A percentile compares a stretch with the other conserved stretches of the same genome.
Conservation (phyloP, 2,113 vertebrate genomes). For the Crotophaga sulcirostris region DNA sequence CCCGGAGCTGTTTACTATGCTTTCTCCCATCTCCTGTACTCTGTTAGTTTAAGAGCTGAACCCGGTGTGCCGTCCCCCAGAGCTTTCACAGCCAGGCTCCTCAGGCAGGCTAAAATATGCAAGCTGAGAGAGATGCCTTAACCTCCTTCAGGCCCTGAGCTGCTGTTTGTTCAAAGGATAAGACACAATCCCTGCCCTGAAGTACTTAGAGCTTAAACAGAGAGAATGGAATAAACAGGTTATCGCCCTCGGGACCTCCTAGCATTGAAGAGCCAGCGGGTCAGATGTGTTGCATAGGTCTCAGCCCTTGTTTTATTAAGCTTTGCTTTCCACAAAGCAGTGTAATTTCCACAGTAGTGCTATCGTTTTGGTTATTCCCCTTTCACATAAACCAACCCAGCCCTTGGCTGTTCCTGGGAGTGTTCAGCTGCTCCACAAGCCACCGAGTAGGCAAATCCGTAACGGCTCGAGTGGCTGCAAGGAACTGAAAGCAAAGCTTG, state of each 20-base stretch:
- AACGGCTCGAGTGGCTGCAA: neutral
- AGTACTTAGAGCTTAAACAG: neutral
- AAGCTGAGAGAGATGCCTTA: neutral
- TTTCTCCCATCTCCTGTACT: neutral
- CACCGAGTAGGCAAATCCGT: neutral
- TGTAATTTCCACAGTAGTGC: neutral
- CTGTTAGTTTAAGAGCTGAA: neutral
- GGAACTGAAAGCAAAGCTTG: neutral
- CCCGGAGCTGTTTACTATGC: neutral
- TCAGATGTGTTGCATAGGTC: neutral
- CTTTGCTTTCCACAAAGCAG: neutral
- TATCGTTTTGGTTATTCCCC: neutral
- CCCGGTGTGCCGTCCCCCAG: neutral
- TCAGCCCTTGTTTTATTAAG: neutral
- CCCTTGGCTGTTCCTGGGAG: neutral
- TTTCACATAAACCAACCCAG: neutral
- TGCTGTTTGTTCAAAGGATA: neutral
- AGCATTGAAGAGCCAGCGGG: accelerated
- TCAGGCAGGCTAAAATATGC: neutral
- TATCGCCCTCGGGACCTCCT: neutral
- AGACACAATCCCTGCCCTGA: neutral
- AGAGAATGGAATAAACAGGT: neutral
- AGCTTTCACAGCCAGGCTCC: neutral
- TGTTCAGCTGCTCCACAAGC: neutral
- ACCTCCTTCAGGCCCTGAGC: neutral